A percentile compares a stretch with the other conserved stretches of the same genome.
Evolutionary conservation across 2,113 vertebrate species (phyloP).

Genomic region (Leuciscus idus): DNA sequence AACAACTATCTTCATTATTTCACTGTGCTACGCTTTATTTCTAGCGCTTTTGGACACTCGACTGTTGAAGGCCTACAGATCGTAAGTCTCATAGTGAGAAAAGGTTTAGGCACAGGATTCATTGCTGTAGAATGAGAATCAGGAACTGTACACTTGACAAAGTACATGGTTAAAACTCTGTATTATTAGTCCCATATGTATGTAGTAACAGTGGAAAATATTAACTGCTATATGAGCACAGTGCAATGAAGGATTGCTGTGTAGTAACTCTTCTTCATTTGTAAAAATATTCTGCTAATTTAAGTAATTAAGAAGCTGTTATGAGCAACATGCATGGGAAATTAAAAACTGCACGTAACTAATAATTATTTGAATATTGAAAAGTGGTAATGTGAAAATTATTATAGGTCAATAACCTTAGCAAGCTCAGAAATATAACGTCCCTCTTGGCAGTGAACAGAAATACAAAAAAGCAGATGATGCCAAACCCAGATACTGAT

Average conservation of each 20-base stretch:
- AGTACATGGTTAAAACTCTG: neutral
- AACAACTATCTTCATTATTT: neutral
- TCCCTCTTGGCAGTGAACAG: constrained; percentile 10
- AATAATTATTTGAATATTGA: neutral
- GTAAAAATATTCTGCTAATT: neutral
- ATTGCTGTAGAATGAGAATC: constrained; percentile 1
- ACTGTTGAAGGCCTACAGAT: neutral
- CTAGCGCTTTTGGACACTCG: neutral
- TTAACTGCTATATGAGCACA: neutral
- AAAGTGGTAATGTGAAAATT: neutral
- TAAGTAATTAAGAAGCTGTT: neutral
- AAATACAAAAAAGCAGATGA: constrained; percentile 16
- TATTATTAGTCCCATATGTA: neutral
- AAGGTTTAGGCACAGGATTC: constrained; percentile 2
- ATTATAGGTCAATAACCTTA: neutral
- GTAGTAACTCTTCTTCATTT: neutral
- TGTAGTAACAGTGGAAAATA: neutral
- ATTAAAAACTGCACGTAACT: neutral
- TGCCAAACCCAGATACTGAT: constrained; percentile 3
- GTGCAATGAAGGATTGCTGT: neutral
- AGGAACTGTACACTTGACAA: neutral
- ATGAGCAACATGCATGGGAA: neutral
- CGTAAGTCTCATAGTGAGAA: constrained; percentile 8
- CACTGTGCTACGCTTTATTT: neutral
- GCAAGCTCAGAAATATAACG: neutral